phyloP scores from a whole-genome alignment of 2,797 vertebrate species.

The Menidia menidia region DNA sequence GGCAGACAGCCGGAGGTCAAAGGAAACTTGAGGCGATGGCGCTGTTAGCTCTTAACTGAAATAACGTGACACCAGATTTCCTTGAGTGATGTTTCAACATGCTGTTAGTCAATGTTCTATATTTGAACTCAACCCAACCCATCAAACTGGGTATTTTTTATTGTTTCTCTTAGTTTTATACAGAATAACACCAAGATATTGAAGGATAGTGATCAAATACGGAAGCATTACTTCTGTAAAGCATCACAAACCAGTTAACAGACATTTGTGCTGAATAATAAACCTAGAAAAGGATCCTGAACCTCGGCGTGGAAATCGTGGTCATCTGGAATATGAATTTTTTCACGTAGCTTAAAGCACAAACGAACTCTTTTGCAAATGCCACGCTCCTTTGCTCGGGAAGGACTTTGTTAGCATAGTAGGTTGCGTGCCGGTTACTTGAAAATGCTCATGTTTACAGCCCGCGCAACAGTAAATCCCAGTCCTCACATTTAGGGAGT shows the following conservation, averaged over 20 bases:
- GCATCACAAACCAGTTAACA: too few relatives aligned
- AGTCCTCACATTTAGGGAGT: neutral
- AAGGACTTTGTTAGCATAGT: neutral
- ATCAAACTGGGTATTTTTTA: neutral
- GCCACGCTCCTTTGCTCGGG: neutral
- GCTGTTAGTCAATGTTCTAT: neutral
- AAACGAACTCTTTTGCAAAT: neutral
- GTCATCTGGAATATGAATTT: too few relatives aligned
- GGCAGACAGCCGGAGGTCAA: conserved; percentile 60
- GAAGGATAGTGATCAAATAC: too few relatives aligned
- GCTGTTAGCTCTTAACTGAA: conserved; percentile 10
- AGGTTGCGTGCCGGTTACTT: neutral
- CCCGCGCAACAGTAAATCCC: neutral
- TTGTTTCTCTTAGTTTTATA: neutral
- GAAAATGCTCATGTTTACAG: neutral
- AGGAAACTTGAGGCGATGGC: conserved; percentile 42
- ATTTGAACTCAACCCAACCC: conserved; percentile 1
- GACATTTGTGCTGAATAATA: too few relatives aligned
- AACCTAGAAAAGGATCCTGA: too few relatives aligned
- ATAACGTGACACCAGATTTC: conserved; percentile 1
- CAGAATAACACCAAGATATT: too few relatives aligned
- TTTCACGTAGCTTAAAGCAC: neutral
- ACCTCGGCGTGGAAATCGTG: too few relatives aligned
- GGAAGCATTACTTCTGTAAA: too few relatives aligned
- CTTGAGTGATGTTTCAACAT: neutral